These are phyloP conservation scores for Neolamprologus fasciatus DNA, from an alignment of 2,113 vertebrate species.

Conservation along the genomic window DNA sequence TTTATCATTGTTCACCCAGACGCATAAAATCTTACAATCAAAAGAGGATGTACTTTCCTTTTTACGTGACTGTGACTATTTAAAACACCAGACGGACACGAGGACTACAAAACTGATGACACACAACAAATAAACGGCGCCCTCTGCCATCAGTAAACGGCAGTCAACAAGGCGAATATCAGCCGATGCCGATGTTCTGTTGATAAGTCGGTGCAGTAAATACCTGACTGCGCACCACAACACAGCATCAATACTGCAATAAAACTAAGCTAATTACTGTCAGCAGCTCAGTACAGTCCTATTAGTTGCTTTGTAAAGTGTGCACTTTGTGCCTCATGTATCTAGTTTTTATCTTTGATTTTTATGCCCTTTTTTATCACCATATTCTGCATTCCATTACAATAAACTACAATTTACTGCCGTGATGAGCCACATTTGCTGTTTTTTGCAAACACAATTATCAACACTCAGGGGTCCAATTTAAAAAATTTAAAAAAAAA, in stretches of 20 bases:
- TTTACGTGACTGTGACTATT: background rate
- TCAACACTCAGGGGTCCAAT: background rate
- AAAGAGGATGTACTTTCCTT: background rate
- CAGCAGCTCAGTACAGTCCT: background rate
- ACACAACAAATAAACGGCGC: background rate
- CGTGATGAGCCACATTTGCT: background rate
- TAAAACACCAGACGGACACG: rapidly evolving
- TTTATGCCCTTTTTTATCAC: constrained; percentile 37
- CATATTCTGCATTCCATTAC: constrained; percentile 19
- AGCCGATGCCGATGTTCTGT: background rate
- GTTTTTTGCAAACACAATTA: constrained; percentile 20
- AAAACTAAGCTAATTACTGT: constrained; percentile 13
- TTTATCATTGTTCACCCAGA: background rate
- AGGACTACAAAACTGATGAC: background rate
- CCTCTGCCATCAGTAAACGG: background rate
- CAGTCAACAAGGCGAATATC: background rate
- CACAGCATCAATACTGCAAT: background rate
- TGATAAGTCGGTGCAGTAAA: background rate
- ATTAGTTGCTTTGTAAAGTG: background rate
- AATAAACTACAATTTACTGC: constrained; percentile 28
- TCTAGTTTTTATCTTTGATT: background rate
- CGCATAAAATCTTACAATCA: background rate
- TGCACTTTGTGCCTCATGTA: background rate
- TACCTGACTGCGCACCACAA: background rate
- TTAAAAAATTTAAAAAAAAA: rapidly evolving